Base-by-base conservation (phyloP, 2,113 vertebrate genomes). In the Paracanthobrama guichenoti region DNA sequence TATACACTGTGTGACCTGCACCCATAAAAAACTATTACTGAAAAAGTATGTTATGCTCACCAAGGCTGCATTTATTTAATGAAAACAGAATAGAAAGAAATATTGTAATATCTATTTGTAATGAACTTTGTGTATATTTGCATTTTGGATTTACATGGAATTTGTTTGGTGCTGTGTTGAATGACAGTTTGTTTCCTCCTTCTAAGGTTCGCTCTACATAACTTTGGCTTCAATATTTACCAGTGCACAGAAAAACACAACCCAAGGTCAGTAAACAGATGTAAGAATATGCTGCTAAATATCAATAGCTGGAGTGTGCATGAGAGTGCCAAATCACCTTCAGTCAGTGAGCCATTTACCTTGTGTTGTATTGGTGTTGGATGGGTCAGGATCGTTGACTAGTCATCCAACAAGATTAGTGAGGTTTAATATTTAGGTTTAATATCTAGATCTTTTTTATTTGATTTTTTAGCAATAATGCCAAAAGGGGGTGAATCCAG, bases 191-290 rank as follows among this genome's bases (percentile, higher is more conserved):
- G 16, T 50, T 53, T 39, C 18, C 13, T 46, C 42, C 26, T 20
- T 46, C 12, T 22, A 44, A 76, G 71, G 12, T 76, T 59, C 48
- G 3, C 57, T 59, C 72, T 64, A 16, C 26, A 6, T 16, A 20
- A 42, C 28, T 20, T 35, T 85, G 44, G 6, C 9, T 53, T 84
- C 72, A 12, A 0, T 81, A n/a, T 42, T 75, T 16, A 62, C 12
- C 35, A 24, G 16, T 24, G 18, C 4, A 66, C 16, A 14, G 46
- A 53, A 1, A 26, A 22, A 1, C 13, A 16, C 8, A 6, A 59
- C 0, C 28, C 22, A 46, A 85, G 78, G 84, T 85, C 55, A 66
- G 84, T 81, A 39, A 79, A 50, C n/a, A 79, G 62, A 67, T 31
- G 22, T 39, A 26, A 62, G 57, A 42, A 53, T 50, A 26, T 48